phyloP scores from a whole-genome alignment of 2,797 vertebrate species.

The Intellagama lesueurii region DNA sequence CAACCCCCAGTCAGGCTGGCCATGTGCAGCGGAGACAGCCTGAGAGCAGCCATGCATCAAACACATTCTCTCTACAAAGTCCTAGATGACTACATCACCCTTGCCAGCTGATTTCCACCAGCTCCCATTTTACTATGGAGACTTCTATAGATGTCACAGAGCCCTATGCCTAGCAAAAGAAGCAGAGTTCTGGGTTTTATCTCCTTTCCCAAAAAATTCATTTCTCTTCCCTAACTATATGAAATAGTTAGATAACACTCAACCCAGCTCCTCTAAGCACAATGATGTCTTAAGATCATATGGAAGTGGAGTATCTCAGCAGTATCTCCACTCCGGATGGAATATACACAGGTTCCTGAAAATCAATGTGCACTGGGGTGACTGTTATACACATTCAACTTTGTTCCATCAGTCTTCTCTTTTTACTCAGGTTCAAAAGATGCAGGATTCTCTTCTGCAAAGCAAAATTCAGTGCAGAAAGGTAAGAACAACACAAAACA shows the following conservation, averaged over 20 bases:
- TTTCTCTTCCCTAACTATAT: background rate
- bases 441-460: constrained; percentile 26
- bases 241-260: background rate
- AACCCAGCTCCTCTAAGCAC: background rate
- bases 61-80: background rate
- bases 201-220: background rate
- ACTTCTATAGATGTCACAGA: background rate
- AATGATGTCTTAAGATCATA: background rate
- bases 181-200: background rate
- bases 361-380: background rate
- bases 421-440: background rate
- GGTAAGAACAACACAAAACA: constrained; percentile 52
- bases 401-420: background rate
- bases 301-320: background rate
- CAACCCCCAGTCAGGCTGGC: too few species aligned
- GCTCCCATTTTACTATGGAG: background rate
- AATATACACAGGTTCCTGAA: too few species aligned
- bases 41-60: background rate
- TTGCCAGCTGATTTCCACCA: background rate
- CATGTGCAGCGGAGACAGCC: too few species aligned
- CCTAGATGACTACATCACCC: background rate
- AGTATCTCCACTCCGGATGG: background rate
- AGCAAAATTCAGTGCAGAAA: background rate
- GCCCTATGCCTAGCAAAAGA: background rate
- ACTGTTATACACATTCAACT: background rate